Evolutionary conservation across 2,797 vertebrate genomes (phyloP).

Genomic region (Crenuchus spilurus): DNA sequence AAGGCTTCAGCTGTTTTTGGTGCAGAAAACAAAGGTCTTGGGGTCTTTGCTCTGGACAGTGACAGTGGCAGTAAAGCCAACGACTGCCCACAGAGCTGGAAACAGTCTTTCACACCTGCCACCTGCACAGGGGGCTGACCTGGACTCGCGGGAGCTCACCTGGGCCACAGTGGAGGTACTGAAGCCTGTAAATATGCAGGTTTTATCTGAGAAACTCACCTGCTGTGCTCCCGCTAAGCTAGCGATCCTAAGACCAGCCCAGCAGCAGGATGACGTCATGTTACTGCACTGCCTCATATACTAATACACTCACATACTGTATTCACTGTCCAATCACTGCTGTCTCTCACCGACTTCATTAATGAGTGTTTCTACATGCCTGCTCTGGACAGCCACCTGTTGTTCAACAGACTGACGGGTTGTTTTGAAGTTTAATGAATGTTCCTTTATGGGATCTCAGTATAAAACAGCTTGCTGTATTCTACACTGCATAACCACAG

Average conservation of each 20-base stretch:
- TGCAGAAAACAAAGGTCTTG: not conserved
- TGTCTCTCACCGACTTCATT: too few species aligned
- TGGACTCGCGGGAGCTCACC: not conserved
- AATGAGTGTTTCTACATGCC: too few species aligned
- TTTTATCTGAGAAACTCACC: not conserved
- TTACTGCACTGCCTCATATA: too few species aligned
- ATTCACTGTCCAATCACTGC: too few species aligned
- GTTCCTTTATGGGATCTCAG: too few species aligned
- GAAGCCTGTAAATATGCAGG: constrained; percentile 5
- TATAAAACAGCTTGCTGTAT: too few species aligned
- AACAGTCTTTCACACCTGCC: not conserved
- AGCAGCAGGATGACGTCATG: not conserved
- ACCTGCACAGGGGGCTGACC: not conserved
- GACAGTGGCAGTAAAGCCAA: not conserved
- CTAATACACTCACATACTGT: too few species aligned
- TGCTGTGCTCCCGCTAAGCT: not conserved
- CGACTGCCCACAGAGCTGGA: not conserved
- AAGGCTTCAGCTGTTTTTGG: constrained; percentile 1
- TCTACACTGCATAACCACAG: too few species aligned
- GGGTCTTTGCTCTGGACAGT: constrained; percentile 10
- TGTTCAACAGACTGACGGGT: too few species aligned
- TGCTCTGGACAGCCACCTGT: too few species aligned
- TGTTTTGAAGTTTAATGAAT: too few species aligned
- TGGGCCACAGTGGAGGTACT: not conserved
- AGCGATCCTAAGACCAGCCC: not conserved